These are phyloP conservation scores for Pungitius pungitius DNA, from an alignment of 2,113 vertebrate species.

Conservation along the genomic window DNA sequence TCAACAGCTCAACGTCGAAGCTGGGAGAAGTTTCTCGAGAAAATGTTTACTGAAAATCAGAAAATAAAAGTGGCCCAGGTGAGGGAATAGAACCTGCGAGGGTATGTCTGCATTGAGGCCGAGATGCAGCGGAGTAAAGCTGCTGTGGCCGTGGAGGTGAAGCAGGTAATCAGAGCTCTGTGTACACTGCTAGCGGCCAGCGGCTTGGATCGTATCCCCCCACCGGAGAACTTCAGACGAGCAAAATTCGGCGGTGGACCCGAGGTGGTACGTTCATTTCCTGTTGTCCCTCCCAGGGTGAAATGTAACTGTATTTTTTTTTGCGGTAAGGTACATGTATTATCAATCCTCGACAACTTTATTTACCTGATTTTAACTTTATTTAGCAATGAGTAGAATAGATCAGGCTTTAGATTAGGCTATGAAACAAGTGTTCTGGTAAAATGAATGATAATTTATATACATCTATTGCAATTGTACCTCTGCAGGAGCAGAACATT, in stretches of 20 bases:
- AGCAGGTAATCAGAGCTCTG: conserved; percentile 72
- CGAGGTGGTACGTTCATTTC: conserved; percentile 64
- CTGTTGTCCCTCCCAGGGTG: background rate
- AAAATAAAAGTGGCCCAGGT: background rate
- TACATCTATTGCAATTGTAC: background rate
- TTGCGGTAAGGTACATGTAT: background rate
- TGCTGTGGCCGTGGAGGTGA: conserved; percentile 70
- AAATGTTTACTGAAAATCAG: background rate
- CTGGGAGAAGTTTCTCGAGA: background rate
- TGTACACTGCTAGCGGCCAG: conserved; percentile 65
- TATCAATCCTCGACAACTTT: background rate
- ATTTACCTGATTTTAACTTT: background rate
- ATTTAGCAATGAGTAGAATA: background rate
- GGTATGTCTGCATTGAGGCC: rapidly evolving
- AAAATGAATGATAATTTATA: background rate
- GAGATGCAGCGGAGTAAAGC: conserved; percentile 66
- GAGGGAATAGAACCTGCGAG: background rate
- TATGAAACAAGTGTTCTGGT: background rate
- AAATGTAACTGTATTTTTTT: background rate
- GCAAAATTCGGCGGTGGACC: conserved; percentile 74
- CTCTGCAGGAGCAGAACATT: background rate
- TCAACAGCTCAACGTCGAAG: background rate
- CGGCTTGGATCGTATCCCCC: conserved; percentile 65
- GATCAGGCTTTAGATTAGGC: background rate
- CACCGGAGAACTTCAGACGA: conserved; percentile 78